Evolutionary conservation across 1,140 invertebrate genomes (phyloP).

Genomic region (Tribolium madens): DNA sequence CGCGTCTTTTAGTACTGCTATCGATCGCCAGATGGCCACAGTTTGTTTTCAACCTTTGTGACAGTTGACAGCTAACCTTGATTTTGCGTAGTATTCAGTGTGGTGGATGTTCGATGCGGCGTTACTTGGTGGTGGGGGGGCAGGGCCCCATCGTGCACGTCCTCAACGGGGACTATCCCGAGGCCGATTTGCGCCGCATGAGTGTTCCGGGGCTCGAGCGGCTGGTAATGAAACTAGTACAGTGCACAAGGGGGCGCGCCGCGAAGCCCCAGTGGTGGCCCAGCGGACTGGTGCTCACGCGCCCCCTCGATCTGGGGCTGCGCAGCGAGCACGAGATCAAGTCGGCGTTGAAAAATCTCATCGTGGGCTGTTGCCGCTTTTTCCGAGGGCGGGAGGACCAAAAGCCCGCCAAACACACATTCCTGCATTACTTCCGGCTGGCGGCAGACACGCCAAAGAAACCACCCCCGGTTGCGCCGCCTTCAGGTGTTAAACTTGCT

Average conservation of each 20-base stretch:
- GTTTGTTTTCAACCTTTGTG: neutral
- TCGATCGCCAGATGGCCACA: conserved; percentile 48
- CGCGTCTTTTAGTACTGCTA: conserved; percentile 30
- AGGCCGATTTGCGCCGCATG: conserved; percentile 52
- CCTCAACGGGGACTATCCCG: conserved; percentile 54
- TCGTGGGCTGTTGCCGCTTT: conserved; percentile 27
- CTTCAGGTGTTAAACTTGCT: conserved; percentile 49
- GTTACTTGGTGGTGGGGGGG: neutral
- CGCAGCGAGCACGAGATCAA: neutral
- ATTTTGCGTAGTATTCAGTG: neutral
- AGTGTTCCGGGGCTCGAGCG: conserved; percentile 46
- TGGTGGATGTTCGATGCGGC: neutral
- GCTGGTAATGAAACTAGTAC: conserved; percentile 51
- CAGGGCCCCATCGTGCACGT: conserved; percentile 13
- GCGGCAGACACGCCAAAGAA: conserved; percentile 16
- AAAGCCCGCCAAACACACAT: neutral
- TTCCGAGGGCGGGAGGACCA: neutral
- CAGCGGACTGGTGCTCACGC: conserved; percentile 43
- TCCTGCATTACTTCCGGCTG: neutral
- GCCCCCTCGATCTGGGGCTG: conserved; percentile 21
- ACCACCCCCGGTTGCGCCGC: conserved; percentile 39
- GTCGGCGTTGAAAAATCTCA: conserved; percentile 4
- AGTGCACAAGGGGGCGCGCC: conserved; percentile 44
- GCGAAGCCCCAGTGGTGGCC: conserved; percentile 56
- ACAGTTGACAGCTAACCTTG: conserved; percentile 31